A percentile compares a stretch with the other conserved stretches of the same genome.
Evolutionary conservation across 2,113 vertebrate genomes (phyloP).

Genomic region (Rynchops niger): DNA sequence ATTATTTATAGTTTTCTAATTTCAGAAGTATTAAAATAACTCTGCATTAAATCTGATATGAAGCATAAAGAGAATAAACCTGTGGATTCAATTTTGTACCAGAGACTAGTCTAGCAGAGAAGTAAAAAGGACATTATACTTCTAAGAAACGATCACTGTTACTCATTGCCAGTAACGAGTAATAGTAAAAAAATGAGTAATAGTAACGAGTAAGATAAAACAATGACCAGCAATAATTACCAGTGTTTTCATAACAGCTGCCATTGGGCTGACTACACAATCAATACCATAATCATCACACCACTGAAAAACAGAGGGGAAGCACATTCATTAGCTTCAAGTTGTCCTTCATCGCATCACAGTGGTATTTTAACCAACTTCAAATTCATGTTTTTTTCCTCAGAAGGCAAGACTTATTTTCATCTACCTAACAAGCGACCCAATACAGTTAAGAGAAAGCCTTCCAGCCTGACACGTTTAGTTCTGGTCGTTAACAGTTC

Average conservation of each 20-base stretch:
- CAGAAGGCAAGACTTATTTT: neutral
- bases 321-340: neutral
- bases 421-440: neutral
- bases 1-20: neutral
- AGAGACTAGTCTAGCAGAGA: neutral
- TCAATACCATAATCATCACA: neutral
- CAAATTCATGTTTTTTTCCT: neutral
- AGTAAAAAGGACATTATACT: neutral
- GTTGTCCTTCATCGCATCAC: rapidly evolving
- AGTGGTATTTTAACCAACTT: neutral
- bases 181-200: neutral
- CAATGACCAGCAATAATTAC: neutral
- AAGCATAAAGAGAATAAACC: neutral
- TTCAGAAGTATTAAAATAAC: neutral
- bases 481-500: neutral
- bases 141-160: neutral
- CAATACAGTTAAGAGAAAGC: neutral
- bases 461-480: neutral
- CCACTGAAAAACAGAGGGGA: neutral
- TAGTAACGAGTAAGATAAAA: neutral
- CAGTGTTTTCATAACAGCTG: neutral
- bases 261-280: neutral
- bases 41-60: neutral
- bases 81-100: neutral
- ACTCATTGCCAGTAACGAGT: neutral